Conservation (phyloP, 2,888 invertebrate species). For the Stramonita haemastoma region DNA sequence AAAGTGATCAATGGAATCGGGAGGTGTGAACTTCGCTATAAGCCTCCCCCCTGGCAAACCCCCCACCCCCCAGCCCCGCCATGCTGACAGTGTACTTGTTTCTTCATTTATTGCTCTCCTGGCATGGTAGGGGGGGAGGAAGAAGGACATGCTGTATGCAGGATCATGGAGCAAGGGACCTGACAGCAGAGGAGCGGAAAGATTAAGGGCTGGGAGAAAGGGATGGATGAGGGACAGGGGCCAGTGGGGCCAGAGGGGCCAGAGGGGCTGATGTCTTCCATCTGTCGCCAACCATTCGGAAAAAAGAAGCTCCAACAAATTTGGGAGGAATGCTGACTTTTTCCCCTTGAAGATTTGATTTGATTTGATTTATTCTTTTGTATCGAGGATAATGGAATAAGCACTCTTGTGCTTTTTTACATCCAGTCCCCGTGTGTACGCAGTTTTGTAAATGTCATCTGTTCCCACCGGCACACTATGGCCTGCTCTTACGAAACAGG, state of each 20-base stretch:
- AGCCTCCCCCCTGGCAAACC: too few species aligned
- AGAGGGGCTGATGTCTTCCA: neutral
- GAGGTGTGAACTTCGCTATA: neutral
- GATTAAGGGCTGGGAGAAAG: neutral
- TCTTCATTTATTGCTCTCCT: neutral
- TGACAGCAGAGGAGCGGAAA: slow-evolving; percentile 10
- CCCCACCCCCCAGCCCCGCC: neutral
- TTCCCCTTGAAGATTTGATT: too few species aligned
- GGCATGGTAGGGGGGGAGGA: neutral
- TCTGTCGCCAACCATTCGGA: slow-evolving; percentile 2
- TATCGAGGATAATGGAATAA: too few species aligned
- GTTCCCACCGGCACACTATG: too few species aligned
- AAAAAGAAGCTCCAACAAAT: neutral
- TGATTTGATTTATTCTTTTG: too few species aligned
- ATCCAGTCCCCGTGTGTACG: too few species aligned
- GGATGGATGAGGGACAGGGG: neutral
- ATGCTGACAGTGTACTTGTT: neutral
- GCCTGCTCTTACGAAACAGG: too few species aligned
- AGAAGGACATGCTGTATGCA: neutral
- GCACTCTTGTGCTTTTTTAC: too few species aligned
- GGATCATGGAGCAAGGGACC: neutral
- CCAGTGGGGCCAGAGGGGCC: neutral
- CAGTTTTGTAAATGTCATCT: too few species aligned
- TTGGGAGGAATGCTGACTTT: too few species aligned
- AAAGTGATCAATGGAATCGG: slow-evolving; percentile 3